Evolutionary conservation across 1,140 invertebrate genomes (phyloP).

Genomic region (Zaprionus vittiger): DNA sequence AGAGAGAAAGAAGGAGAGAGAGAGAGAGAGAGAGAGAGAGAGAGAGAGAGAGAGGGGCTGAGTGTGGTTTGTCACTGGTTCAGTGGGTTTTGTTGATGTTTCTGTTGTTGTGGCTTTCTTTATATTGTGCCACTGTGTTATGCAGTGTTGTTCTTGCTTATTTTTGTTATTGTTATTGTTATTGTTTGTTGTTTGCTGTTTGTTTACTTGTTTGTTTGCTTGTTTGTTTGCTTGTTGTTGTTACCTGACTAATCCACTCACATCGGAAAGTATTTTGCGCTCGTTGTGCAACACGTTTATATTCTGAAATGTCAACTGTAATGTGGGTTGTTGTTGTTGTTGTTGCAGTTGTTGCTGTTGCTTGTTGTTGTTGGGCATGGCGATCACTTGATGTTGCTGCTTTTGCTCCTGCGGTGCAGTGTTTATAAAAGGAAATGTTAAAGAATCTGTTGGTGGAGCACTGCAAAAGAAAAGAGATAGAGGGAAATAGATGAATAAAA

Average conservation of each 20-base stretch:
- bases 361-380: slow-evolving; percentile 38
- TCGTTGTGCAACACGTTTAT: slow-evolving; percentile 85
- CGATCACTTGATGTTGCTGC: slow-evolving; percentile 37
- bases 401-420: slow-evolving; percentile 35
- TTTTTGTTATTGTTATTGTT: slow-evolving; percentile 14
- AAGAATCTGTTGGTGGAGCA: slow-evolving; percentile 69
- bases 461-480: slow-evolving; percentile 49
- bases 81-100: slow-evolving; percentile 43
- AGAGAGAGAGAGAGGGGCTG: slow-evolving; percentile 7
- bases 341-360: slow-evolving; percentile 45
- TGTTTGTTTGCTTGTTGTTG: slow-evolving; percentile 40
- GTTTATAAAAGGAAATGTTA: slow-evolving; percentile 84
- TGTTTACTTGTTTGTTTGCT: slow-evolving; percentile 12
- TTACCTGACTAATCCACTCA: slow-evolving; percentile 89
- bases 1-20: slow-evolving; percentile 7
- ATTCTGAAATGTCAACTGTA: slow-evolving; percentile 90
- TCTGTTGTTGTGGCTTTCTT: slow-evolving; percentile 25
- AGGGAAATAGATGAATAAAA: neutral
- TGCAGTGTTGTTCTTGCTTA: slow-evolving; percentile 27
- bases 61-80: slow-evolving; percentile 46
- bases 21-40: slow-evolving; percentile 20
- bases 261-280: slow-evolving; percentile 89
- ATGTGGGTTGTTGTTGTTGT: slow-evolving; percentile 85
- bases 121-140: slow-evolving; percentile 29
- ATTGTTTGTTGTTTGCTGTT: slow-evolving; percentile 2